phyloP scores from a whole-genome alignment of 1,140 invertebrate species.

The Achatina immaculata region DNA sequence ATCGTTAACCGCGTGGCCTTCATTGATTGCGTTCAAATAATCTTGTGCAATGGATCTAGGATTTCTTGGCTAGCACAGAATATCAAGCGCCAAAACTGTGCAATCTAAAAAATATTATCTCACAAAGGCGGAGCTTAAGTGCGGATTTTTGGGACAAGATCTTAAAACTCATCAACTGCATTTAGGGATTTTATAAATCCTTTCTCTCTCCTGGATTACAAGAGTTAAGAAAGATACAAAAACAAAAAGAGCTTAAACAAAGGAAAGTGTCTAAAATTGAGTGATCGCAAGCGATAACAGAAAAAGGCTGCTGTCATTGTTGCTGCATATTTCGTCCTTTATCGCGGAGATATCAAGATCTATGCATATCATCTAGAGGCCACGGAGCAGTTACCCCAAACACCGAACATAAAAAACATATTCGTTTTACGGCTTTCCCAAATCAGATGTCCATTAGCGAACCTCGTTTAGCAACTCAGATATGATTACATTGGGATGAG shows the following conservation, averaged over 20 bases:
- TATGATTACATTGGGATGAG: background rate
- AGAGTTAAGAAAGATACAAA: too few species aligned
- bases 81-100: background rate
- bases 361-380: background rate
- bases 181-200: background rate
- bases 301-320: background rate
- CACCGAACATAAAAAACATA: background rate
- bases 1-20: background rate
- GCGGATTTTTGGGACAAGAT: background rate
- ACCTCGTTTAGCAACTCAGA: background rate
- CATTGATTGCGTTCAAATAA: background rate
- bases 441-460: background rate
- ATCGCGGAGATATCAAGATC: background rate
- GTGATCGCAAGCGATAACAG: too few species aligned
- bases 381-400: background rate
- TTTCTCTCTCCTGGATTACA: background rate
- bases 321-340: background rate
- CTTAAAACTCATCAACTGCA: background rate
- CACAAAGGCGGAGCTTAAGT: background rate
- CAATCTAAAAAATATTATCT: background rate
- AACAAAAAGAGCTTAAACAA: too few species aligned
- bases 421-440: background rate
- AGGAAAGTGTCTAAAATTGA: too few species aligned
- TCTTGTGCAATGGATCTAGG: background rate
- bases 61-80: background rate